Percentiles rank a stretch among this genome's conserved stretches.
Evolutionary conservation across 2,113 vertebrate genomes (phyloP).

Genomic region (Gymnorhina tibicen): DNA sequence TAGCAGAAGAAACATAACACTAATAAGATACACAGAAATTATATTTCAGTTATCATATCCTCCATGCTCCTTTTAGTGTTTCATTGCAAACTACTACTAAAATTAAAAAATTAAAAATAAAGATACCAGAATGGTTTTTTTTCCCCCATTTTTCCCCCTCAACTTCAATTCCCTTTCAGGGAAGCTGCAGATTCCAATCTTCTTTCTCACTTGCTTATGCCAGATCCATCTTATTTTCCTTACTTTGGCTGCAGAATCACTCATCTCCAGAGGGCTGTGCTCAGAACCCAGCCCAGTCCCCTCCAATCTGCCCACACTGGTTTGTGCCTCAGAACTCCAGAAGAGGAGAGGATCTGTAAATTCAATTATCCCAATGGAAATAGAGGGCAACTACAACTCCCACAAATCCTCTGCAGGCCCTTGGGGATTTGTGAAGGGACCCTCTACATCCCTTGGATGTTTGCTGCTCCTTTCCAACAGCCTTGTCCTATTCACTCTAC

Average conservation of each 20-base stretch:
- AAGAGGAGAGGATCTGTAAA: background rate
- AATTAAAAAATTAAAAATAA: background rate
- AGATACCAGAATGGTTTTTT: background rate
- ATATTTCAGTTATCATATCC: background rate
- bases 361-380: background rate
- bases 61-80: background rate
- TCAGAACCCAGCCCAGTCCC: background rate
- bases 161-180: background rate
- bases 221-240: too few species aligned
- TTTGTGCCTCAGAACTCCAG: background rate
- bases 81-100: background rate
- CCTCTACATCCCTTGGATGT: rapidly evolving
- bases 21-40: background rate
- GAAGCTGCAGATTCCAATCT: background rate
- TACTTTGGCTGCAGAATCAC: rapidly evolving
- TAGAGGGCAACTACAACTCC: rapidly evolving
- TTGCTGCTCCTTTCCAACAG: background rate
- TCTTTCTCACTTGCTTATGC: background rate
- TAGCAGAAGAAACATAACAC: background rate
- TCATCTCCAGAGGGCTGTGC: background rate
- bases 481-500: background rate
- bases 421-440: background rate
- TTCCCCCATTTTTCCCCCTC: rapidly evolving
- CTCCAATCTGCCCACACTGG: background rate
- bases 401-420: background rate